These are phyloP conservation scores for Spodoptera frugiperda DNA, from an alignment of 1,140 invertebrate species.

Conservation along the genomic window DNA sequence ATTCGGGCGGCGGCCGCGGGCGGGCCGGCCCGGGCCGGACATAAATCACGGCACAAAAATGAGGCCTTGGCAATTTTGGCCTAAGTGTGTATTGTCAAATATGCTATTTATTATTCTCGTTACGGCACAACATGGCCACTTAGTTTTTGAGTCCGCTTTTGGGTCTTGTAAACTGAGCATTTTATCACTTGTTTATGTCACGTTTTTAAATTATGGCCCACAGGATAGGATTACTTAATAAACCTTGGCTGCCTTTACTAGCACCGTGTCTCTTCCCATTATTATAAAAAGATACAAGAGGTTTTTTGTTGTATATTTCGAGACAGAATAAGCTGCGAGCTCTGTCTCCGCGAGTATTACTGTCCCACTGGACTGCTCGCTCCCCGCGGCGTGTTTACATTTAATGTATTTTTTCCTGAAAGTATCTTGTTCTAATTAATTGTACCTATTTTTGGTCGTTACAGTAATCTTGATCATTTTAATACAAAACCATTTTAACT, in stretches of 20 bases:
- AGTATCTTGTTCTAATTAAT: too few species aligned
- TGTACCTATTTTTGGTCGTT: too few species aligned
- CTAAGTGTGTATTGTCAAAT: slow-evolving; percentile 43
- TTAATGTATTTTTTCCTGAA: too few species aligned
- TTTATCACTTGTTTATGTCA: slow-evolving; percentile 24
- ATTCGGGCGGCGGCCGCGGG: neutral
- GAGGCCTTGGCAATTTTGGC: slow-evolving; percentile 27
- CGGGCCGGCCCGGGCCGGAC: neutral
- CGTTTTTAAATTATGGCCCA: slow-evolving; percentile 27
- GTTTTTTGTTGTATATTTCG: neutral
- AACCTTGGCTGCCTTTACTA: neutral
- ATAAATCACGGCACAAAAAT: slow-evolving; percentile 39
- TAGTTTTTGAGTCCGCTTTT: slow-evolving; percentile 10
- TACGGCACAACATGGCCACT: slow-evolving; percentile 27
- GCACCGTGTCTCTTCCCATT: neutral
- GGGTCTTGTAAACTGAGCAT: slow-evolving; percentile 23
- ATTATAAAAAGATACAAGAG: too few species aligned
- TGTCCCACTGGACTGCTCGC: too few species aligned
- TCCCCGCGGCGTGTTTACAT: too few species aligned
- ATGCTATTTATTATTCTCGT: slow-evolving; percentile 43
- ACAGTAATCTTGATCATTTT: too few species aligned
- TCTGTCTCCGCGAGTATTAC: neutral
- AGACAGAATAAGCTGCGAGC: neutral
- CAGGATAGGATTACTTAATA: neutral
- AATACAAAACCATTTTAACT: too few species aligned